A percentile compares a stretch with the other conserved stretches of the same genome.
Evolutionary conservation across 2,113 vertebrate species (phyloP).

Genomic region (Tenebrosternarchus preto): DNA sequence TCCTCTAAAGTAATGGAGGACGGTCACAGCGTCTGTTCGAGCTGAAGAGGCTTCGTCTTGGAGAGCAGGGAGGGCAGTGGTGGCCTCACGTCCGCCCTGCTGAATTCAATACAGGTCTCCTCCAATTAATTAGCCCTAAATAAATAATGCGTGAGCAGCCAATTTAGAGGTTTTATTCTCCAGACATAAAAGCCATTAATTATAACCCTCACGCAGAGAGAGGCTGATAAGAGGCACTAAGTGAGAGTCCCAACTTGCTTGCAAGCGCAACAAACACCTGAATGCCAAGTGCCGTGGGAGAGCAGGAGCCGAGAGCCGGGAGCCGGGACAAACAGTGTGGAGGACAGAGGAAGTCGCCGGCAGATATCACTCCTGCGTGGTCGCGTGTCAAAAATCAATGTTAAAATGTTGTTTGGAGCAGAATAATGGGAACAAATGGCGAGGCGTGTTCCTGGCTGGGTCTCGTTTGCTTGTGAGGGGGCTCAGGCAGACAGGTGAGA

Average conservation of each 20-base stretch:
- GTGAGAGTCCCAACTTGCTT: slow-evolving; percentile 47
- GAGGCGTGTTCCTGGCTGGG: slow-evolving; percentile 60
- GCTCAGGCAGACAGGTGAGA: slow-evolving; percentile 74
- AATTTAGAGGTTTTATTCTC: slow-evolving; percentile 75
- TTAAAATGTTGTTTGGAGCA: slow-evolving; percentile 50
- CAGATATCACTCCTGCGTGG: slow-evolving; percentile 41
- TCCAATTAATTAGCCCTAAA: slow-evolving; percentile 78
- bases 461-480: slow-evolving; percentile 75
- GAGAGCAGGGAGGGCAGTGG: slow-evolving; percentile 42
- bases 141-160: slow-evolving; percentile 74
- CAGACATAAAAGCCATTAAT: slow-evolving; percentile 75
- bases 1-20: slow-evolving; percentile 34
- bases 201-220: slow-evolving; percentile 67
- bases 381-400: slow-evolving; percentile 48
- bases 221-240: slow-evolving; percentile 60
- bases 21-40: slow-evolving; percentile 39
- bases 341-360: slow-evolving; percentile 34
- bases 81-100: slow-evolving; percentile 45
- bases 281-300: slow-evolving; percentile 42
- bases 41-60: slow-evolving; percentile 30
- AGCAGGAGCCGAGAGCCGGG: background rate
- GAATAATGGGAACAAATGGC: slow-evolving; percentile 57
- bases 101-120: slow-evolving; percentile 75
- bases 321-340: slow-evolving; percentile 36
- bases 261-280: slow-evolving; percentile 39